Evolutionary conservation across 2,113 vertebrate species (phyloP).

Genomic region (Cyanoliseus patagonus): DNA sequence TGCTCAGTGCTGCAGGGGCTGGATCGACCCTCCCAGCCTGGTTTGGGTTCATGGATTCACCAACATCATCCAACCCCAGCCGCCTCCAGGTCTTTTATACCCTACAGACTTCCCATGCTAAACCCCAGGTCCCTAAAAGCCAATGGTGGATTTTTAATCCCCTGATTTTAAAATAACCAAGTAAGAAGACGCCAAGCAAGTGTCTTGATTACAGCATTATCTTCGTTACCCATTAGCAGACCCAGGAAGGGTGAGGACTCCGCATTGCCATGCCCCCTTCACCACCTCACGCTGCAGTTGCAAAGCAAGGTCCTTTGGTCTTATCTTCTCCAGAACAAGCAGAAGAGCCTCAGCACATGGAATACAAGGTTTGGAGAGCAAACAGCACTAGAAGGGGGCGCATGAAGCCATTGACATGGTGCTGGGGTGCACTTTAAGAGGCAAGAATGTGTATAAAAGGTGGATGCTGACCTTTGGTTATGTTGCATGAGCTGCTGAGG

Average conservation of each 20-base stretch:
- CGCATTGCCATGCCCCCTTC: accelerated
- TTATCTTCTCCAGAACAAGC: not conserved
- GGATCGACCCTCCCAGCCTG: not conserved
- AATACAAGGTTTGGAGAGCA: not conserved
- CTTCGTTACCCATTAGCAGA: not conserved
- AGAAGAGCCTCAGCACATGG: accelerated
- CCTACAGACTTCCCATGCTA: not conserved
- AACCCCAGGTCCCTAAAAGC: not conserved
- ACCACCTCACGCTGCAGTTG: accelerated
- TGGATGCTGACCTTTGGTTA: not conserved
- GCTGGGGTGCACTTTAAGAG: not conserved
- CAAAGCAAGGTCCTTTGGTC: accelerated
- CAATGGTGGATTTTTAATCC: not conserved
- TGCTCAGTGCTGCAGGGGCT: not conserved
- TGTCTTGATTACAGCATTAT: constrained; percentile 20
- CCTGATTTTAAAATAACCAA: constrained; percentile 39
- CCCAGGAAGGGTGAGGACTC: not conserved
- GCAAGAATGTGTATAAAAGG: accelerated
- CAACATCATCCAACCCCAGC: not conserved
- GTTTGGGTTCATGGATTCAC: accelerated
- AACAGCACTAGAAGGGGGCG: not conserved
- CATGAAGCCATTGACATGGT: accelerated
- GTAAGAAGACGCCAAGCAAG: not conserved
- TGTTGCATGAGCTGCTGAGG: not conserved
- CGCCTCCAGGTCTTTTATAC: not conserved